These are phyloP conservation scores for Globodera ellingtonae DNA, from an alignment of 1,140 invertebrate species.

Conservation along the genomic window DNA sequence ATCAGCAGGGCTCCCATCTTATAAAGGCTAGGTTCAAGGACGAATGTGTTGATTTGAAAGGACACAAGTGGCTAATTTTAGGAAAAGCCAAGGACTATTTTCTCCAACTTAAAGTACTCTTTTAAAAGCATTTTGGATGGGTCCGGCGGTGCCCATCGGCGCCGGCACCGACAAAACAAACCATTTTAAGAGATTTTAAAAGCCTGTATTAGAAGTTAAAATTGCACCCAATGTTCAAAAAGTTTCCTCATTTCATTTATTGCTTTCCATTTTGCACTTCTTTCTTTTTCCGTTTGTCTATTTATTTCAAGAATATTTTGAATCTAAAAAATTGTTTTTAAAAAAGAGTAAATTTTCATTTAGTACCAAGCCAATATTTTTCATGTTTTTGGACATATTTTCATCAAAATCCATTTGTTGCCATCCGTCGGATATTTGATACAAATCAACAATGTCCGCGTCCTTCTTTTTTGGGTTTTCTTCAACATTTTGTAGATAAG, in stretches of 20 bases:
- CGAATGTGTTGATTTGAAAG: too few relatives aligned
- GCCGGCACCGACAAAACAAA: too few relatives aligned
- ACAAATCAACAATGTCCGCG: neutral
- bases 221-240: neutral
- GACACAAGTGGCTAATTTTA: too few relatives aligned
- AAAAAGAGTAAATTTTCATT: neutral
- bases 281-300: neutral
- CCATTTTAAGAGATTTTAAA: too few relatives aligned
- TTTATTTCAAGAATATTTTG: neutral
- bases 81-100: too few relatives aligned
- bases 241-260: neutral
- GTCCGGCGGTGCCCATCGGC: too few relatives aligned
- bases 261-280: neutral
- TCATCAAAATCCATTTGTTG: neutral
- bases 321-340: neutral
- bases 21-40: too few relatives aligned
- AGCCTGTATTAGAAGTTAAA: neutral
- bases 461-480: neutral
- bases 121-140: too few relatives aligned
- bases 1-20: too few relatives aligned
- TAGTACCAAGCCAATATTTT: neutral
- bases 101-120: too few relatives aligned
- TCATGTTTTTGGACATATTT: neutral
- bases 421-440: neutral
- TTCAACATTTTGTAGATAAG: neutral